A percentile compares a stretch with the other conserved stretches of the same genome.
phyloP scores from a whole-genome alignment of 2,888 invertebrate species.

The Trissolcus brochymenae region DNA sequence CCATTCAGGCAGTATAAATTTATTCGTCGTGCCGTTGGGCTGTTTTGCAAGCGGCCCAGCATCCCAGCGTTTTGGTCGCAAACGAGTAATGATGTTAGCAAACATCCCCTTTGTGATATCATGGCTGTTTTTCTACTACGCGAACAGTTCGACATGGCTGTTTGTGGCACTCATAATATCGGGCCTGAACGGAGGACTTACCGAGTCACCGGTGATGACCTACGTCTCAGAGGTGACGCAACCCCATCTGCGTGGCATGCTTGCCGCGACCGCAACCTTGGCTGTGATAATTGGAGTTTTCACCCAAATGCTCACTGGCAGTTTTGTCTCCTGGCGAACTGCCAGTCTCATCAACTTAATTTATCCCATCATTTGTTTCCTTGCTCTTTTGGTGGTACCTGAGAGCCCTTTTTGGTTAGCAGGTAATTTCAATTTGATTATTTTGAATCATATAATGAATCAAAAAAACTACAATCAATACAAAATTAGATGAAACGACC shows the following conservation, averaged over 20 bases:
- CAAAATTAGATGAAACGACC: too few species aligned
- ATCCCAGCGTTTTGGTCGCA: slow-evolving; percentile 84
- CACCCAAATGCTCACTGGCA: slow-evolving; percentile 85
- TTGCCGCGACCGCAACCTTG: slow-evolving; percentile 86
- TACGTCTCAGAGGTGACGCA: slow-evolving; percentile 91
- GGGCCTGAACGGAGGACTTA: slow-evolving; percentile 86
- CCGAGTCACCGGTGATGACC: slow-evolving; percentile 89
- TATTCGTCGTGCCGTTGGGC: slow-evolving; percentile 88
- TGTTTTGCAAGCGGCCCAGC: slow-evolving; percentile 85
- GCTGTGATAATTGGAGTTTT: slow-evolving; percentile 86
- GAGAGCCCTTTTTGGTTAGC: slow-evolving; percentile 90
- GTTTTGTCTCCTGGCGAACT: slow-evolving; percentile 84
- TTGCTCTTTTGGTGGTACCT: slow-evolving; percentile 84
- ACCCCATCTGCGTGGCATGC: slow-evolving; percentile 85
- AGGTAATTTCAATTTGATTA: slow-evolving; percentile 65
- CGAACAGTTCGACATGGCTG: slow-evolving; percentile 81
- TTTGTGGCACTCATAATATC: slow-evolving; percentile 84
- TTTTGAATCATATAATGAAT: too few species aligned
- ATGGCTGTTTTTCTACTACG: slow-evolving; percentile 85
- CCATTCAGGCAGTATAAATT: slow-evolving; percentile 87
- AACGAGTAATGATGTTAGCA: slow-evolving; percentile 81
- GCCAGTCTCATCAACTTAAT: slow-evolving; percentile 83
- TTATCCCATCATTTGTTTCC: slow-evolving; percentile 82
- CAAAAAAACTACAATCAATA: too few species aligned
- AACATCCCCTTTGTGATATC: slow-evolving; percentile 83